Percentiles rank a stretch among this genome's conserved stretches.
These are phyloP conservation scores for Leptatherina wallacei DNA, from an alignment of 2,797 vertebrate genomes.

Conservation along the genomic window DNA sequence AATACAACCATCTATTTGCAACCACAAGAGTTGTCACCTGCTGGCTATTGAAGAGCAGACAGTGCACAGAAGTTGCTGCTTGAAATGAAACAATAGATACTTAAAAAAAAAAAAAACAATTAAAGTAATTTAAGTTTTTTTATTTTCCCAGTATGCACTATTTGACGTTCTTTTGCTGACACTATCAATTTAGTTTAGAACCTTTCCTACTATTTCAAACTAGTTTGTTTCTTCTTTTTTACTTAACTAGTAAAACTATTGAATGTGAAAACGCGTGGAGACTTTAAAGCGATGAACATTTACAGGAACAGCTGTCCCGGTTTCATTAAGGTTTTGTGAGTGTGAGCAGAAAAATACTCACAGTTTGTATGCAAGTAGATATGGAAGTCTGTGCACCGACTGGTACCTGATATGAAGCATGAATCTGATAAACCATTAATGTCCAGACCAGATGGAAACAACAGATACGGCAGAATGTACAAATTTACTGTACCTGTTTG, in stretches of 20 bases:
- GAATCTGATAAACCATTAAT: constrained; percentile 44
- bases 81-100: too few species aligned
- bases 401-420: constrained; percentile 36
- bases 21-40: too few species aligned
- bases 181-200: neutral
- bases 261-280: neutral
- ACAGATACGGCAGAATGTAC: neutral
- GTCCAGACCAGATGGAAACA: constrained; percentile 45
- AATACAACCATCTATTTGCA: too few species aligned
- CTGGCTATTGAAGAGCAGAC: too few species aligned
- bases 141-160: too few species aligned
- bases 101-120: too few species aligned
- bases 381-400: neutral
- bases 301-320: neutral
- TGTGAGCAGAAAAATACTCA: neutral
- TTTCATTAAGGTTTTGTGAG: neutral
- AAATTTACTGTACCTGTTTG: neutral
- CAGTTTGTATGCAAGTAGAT: neutral
- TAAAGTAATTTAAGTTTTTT: too few species aligned
- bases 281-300: neutral
- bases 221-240: neutral
- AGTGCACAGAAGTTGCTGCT: too few species aligned
- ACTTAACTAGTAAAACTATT: neutral
- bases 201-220: neutral
- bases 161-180: neutral